Evolutionary conservation across 1,140 invertebrate species (phyloP), one percentile per base, ranked within the genome.

Genomic region (Micrasema minimum): DNA sequence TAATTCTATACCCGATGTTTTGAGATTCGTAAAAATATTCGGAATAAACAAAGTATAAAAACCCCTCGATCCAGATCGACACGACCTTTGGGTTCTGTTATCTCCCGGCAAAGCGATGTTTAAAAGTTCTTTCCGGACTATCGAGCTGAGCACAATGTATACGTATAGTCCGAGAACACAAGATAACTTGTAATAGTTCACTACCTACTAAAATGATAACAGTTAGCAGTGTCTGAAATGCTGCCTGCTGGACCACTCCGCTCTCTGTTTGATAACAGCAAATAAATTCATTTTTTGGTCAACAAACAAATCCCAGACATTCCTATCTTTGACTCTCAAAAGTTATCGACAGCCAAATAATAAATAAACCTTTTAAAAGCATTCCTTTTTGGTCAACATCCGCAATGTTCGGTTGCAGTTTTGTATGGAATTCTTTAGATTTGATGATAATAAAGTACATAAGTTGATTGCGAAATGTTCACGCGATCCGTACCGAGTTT

Each of bases 11-110:
- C n/a, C n/a, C n/a, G n/a, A n/a, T n/a, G n/a, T n/a, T n/a, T n/a
- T n/a, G n/a, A n/a, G n/a, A 31, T 31, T 31, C 7, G 7, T 31
- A 7, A 31, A 31, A 31, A 31, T 4, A 31, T 4, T 7, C 7
- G 7, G 2, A 38, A 31, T 59, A 59, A 59, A 59, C 55, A 59
- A 59, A 59, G 35, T 16, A 16, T 59, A 7, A 18, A n/a, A 64
- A 45, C 45, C 59, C 11, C 12, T 10, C 20, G 43, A 46, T 64
- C 16, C 18, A 48, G 18, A 35, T 6, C 31, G 41, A 59, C 43
- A 22, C 66, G 66, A 68, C 66, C 66, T 68, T 68, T 68, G 66
- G 38, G 2, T n/a, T 55, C 37, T 59, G 66, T 68, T 68, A 68
- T 68, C 66, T 53, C 26, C 23, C 10, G 16, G 14, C 9, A 41